Evolutionary conservation across 2,113 vertebrate species (phyloP).

Genomic region (Tragelaphus buxtoni): DNA sequence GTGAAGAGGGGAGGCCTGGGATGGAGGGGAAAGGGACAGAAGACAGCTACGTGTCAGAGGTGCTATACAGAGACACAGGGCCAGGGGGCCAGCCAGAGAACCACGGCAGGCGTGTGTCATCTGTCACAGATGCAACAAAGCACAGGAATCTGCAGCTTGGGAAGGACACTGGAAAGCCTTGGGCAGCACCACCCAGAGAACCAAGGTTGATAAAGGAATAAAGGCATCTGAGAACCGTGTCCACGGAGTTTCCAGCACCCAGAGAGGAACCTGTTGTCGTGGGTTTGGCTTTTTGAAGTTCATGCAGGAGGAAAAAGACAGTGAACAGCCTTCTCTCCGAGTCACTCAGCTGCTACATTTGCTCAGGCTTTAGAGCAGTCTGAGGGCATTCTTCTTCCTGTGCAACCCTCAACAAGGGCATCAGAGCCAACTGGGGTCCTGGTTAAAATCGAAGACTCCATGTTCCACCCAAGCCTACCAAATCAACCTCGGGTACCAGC

Average conservation of each 20-base stretch:
- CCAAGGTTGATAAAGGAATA: not conserved
- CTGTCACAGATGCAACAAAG: not conserved
- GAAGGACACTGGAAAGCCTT: not conserved
- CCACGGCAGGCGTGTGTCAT: rapidly evolving
- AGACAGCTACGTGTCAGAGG: not conserved
- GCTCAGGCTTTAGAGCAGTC: not conserved
- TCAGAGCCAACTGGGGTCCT: not conserved
- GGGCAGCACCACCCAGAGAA: not conserved
- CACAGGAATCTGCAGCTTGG: not conserved
- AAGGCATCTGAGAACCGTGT: not conserved
- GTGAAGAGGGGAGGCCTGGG: not conserved
- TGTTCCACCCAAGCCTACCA: not conserved
- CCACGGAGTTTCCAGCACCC: no score
- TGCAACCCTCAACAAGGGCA: not conserved
- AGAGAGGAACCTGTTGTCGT: not conserved
- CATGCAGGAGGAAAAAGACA: not conserved
- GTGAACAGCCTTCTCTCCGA: not conserved
- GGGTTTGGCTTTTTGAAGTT: not conserved
- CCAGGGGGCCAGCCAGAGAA: not conserved
- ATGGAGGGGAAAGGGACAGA: not conserved
- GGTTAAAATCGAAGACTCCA: not conserved
- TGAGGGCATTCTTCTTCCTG: not conserved
- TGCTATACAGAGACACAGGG: not conserved
- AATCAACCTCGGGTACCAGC: not conserved
- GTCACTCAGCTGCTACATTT: not conserved